Evolutionary conservation across 2,888 invertebrate genomes (phyloP), one percentile per base, ranked within the genome.

Genomic region (Eupsilia transversa): DNA sequence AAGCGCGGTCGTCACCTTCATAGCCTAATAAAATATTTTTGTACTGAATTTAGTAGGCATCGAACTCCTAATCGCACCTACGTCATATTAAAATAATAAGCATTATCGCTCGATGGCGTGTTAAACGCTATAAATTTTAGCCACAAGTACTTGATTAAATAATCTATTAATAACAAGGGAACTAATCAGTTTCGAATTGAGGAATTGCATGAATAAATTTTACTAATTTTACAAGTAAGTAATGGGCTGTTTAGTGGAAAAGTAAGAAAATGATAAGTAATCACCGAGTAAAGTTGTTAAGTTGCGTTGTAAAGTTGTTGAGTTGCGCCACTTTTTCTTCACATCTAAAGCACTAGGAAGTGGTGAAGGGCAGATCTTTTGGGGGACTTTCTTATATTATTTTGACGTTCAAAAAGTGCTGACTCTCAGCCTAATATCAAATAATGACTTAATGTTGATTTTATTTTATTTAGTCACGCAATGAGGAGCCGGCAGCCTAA

Each of bases 71-170:
- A 73, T 76, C 68, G 41, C 41, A 52, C 46, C 23, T 12, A 66
- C 56, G 59, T 68, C 46, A 69, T 46, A 65, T 33, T 46, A 43
- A 71, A 61, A 72, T 77, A 72, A 77, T 61, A 64, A 52, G 33
- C 67, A 67, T 77, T 85, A 85, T 80, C 73, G 73, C 64, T 30
- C 60, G 49, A 80, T 84, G 35, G 83, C 84, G 83, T 83, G 85
- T 60, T 72, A 66, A 80, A 74, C 72, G 74, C 66, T 52, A 85
- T 72, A 71, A 60, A 67, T 72, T 63, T 74, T 65, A 67, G 33
- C 52, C 33, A 30, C 57, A 56, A 72, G 69, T 61, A 46, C 77
- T 49, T 71, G 68, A 65, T 73, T 70, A 72, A 57, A 73, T 73
- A 80, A 80, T 74, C 64, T 64, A 67, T 78, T 74, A 71, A 74